Percentiles rank a stretch among this genome's conserved stretches.
These are phyloP conservation scores for Theristus sp. DNA, from an alignment of 2,888 invertebrate species.

Conservation along the genomic window DNA sequence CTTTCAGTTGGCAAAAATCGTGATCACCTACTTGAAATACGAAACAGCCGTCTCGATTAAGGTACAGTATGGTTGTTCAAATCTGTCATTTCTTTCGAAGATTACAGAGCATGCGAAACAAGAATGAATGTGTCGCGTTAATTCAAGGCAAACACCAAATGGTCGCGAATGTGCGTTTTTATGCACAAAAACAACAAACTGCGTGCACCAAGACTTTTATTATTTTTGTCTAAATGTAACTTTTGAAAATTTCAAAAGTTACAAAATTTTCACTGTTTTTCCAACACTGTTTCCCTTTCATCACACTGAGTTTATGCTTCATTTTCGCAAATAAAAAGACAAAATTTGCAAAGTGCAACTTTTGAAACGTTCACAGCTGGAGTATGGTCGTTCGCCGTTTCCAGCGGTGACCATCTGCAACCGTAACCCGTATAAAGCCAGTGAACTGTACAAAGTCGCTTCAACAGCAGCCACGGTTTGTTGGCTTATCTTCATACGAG, in stretches of 20 bases:
- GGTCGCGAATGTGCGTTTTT: no score
- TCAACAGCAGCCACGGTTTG: neutral
- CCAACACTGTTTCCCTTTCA: no score
- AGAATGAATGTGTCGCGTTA: no score
- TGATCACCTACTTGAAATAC: neutral
- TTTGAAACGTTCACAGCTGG: neutral
- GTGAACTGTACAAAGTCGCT: neutral
- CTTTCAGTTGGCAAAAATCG: neutral
- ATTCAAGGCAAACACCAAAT: no score
- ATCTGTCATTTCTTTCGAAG: neutral
- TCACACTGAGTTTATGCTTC: no score
- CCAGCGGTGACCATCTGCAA: neutral
- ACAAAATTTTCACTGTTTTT: no score
- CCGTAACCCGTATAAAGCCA: neutral
- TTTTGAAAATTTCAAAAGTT: no score
- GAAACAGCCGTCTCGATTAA: neutral
- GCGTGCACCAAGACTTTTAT: no score
- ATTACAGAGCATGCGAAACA: neutral
- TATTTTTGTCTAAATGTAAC: no score
- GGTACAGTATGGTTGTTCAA: no score
- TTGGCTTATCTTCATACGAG: neutral
- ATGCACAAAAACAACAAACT: no score
- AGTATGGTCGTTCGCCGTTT: neutral
- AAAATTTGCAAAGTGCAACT: neutral
- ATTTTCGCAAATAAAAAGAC: no score